Percentiles rank a stretch among this genome's conserved stretches.
Evolutionary conservation across 2,888 invertebrate species (phyloP).

Genomic region (Drosophila prostipennis): DNA sequence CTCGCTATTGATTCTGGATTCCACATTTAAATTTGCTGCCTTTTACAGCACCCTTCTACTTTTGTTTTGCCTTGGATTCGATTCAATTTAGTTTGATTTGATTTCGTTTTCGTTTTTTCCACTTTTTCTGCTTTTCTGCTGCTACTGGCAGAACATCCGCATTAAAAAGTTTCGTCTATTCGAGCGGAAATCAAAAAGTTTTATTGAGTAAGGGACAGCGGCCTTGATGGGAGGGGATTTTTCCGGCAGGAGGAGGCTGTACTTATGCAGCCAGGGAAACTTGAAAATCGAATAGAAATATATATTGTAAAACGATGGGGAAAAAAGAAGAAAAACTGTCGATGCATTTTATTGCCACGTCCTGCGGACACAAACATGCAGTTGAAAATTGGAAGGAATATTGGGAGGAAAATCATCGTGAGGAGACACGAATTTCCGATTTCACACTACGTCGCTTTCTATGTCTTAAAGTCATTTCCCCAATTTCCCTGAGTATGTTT

Average conservation of each 20-base stretch:
- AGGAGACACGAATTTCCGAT: constrained; percentile 63
- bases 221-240: neutral
- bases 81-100: constrained; percentile 63
- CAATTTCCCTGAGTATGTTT: constrained; percentile 59
- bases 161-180: constrained; percentile 74
- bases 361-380: constrained; percentile 46
- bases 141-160: constrained; percentile 55
- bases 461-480: constrained; percentile 37
- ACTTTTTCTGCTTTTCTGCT: constrained; percentile 26
- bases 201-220: constrained; percentile 62
- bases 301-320: constrained; percentile 50
- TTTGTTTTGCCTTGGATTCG: constrained; percentile 59
- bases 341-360: constrained; percentile 73
- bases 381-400: neutral
- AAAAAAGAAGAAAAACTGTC: constrained; percentile 46
- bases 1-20: constrained; percentile 46
- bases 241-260: constrained; percentile 1
- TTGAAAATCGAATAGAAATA: constrained; percentile 55
- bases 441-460: constrained; percentile 61
- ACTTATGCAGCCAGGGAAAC: constrained; percentile 31
- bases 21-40: constrained; percentile 62
- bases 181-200: constrained; percentile 79
- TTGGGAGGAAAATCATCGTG: constrained; percentile 19
- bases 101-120: constrained; percentile 26
- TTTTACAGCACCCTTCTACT: constrained; percentile 14